Evolutionary conservation across 2,113 vertebrate genomes (phyloP), one percentile per base, ranked within the genome.

Genomic region (Guaruba guarouba): DNA sequence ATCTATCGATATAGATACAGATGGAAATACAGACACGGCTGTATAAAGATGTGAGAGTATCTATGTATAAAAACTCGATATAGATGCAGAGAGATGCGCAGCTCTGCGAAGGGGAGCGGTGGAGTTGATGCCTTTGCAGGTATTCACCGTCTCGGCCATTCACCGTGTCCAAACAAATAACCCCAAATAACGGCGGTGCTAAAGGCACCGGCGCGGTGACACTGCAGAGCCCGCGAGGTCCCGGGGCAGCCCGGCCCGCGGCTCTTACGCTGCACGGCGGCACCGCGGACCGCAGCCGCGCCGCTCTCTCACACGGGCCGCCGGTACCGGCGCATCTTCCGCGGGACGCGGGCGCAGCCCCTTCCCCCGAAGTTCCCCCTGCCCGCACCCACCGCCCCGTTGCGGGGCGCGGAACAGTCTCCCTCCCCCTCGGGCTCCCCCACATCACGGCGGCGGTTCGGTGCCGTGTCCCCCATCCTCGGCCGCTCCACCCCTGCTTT

Each of bases 211-310:
- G 59, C 24, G 4, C 43, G 23, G 44, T 17, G 7, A 22, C 31
- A 4, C 54, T 6, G 46, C 46, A 5, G 33, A 43, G 44, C 52
- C 75, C 12, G 68, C 37, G 0, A 0, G 3, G 59, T 25, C 86
- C 68, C 66, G 82, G 15, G 8, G 1, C 76, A 7, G 57, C 68
- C 83, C 82, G 28, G 27, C 9, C 70, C 71, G 82, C 57, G 31
- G 89, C 16, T 88, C 95, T 95, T 96, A 96, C 94, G 48, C 95
- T 95, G 91, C 93, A 96, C 91, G 54, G 83, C 39, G 85, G 33
- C 57, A 48, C 70, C 63, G 35, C 48, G 37, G 86, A 43, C 68
- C 48, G 76, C 74, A 12, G 82, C 33, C 6, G 67, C 52, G 33
- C 84, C 49, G 66, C 67, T 95, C 54, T 9, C 39, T 90, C 95